A percentile compares a stretch with the other conserved stretches of the same genome.
These are phyloP conservation scores for Brienomyrus longianalis DNA, from an alignment of 2,113 vertebrate species.

Conservation along the genomic window DNA sequence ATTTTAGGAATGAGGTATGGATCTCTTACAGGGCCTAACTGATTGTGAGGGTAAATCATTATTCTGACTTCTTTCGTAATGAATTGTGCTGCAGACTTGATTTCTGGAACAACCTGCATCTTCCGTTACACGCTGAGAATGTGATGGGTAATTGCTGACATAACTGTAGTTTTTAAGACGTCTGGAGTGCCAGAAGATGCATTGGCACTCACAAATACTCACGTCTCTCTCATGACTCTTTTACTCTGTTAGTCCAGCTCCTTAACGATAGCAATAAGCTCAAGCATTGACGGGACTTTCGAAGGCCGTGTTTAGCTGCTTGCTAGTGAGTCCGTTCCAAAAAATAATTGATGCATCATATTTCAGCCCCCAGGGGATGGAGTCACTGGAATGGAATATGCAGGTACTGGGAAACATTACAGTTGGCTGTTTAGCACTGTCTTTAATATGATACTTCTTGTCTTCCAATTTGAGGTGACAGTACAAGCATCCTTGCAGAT, in stretches of 20 bases:
- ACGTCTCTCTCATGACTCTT: neutral
- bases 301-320: neutral
- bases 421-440: neutral
- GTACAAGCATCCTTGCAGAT: neutral
- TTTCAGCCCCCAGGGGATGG: neutral
- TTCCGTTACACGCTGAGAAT: neutral
- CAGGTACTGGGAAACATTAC: neutral
- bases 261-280: neutral
- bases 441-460: neutral
- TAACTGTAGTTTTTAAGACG: neutral
- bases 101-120: neutral
- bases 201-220: neutral
- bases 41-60: neutral
- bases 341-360: neutral
- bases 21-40: neutral
- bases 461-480: neutral
- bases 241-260: neutral
- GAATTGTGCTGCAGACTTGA: neutral
- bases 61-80: neutral
- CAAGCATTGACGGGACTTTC: neutral
- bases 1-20: neutral
- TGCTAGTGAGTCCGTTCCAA: neutral
- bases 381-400: neutral
- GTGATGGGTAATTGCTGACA: neutral
- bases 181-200: neutral